A percentile compares a stretch with the other conserved stretches of the same genome.
phyloP scores from a whole-genome alignment of 2,113 vertebrate genomes.

The Erythrolamprus reginae region DNA sequence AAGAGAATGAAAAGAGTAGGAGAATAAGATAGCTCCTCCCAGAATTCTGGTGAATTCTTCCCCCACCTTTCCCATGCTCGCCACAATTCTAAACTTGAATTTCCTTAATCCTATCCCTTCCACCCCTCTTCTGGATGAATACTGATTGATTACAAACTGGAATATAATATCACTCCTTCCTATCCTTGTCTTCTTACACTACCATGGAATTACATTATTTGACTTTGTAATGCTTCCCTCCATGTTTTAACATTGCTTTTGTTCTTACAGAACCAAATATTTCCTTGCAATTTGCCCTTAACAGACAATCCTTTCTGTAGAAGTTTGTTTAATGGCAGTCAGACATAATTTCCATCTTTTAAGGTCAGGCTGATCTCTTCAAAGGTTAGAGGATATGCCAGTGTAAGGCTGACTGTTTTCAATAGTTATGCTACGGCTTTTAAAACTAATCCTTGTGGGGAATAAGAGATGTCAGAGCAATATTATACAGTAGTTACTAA shows the following conservation, averaged over 20 bases:
- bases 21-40: background rate
- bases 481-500: slow-evolving; percentile 16
- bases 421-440: slow-evolving; percentile 31
- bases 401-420: slow-evolving; percentile 45
- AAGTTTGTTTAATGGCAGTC: slow-evolving; percentile 52
- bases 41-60: background rate
- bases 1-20: too few species aligned
- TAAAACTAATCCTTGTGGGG: slow-evolving; percentile 42
- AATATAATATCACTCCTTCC: background rate
- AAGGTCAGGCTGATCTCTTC: slow-evolving; percentile 58
- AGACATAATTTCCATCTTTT: slow-evolving; percentile 45
- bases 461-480: slow-evolving; percentile 34
- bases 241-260: slow-evolving; percentile 19
- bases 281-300: slow-evolving; percentile 40
- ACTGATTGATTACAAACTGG: background rate
- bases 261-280: slow-evolving; percentile 27
- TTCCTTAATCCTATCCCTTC: background rate
- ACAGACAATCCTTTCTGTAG: slow-evolving; percentile 25
- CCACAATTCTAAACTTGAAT: background rate
- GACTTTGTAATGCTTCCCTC: slow-evolving; percentile 28
- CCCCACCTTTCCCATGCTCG: background rate
- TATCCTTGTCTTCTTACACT: background rate
- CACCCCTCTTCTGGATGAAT: background rate
- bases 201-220: background rate
- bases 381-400: slow-evolving; percentile 52